A percentile compares a stretch with the other conserved stretches of the same genome.
These are phyloP conservation scores for Meloidogyne hapla DNA, from an alignment of 1,140 invertebrate species.

Conservation along the genomic window DNA sequence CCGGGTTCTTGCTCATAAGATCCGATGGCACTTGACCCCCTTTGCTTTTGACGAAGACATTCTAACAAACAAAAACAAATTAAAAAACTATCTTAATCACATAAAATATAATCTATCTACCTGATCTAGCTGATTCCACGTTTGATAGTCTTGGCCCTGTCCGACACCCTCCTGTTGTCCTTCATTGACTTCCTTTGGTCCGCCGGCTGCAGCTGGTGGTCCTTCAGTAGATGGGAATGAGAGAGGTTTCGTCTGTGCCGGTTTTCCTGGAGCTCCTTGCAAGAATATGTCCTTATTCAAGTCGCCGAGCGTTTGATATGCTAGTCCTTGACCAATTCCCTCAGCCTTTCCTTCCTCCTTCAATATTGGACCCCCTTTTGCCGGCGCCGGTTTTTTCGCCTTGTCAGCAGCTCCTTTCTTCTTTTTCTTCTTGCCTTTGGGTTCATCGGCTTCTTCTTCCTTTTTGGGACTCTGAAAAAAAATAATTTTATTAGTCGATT, in stretches of 20 bases:
- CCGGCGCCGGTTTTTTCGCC: background rate
- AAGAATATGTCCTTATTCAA: background rate
- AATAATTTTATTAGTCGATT: no score
- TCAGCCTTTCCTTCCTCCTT: background rate
- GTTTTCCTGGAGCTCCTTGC: background rate
- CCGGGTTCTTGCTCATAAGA: background rate
- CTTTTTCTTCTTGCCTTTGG: conserved; percentile 5
- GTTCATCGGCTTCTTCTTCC: background rate
- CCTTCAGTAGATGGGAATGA: background rate
- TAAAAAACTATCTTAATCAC: no score
- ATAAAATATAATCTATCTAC: no score
- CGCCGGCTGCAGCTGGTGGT: background rate
- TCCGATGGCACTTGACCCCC: background rate
- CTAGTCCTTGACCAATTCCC: background rate
- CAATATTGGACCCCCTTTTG: background rate
- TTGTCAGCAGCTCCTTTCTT: background rate
- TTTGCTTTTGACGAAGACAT: conserved; percentile 3
- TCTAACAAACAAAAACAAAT: background rate
- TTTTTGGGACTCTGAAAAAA: background rate
- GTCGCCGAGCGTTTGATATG: background rate
- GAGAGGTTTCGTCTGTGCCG: background rate
- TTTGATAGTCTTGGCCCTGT: background rate
- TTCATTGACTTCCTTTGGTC: background rate
- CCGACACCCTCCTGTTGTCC: background rate
- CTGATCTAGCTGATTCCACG: background rate